A percentile compares a stretch with the other conserved stretches of the same genome.
Evolutionary conservation across 2,888 invertebrate species (phyloP).

Genomic region (Amphimallon solstitiale): DNA sequence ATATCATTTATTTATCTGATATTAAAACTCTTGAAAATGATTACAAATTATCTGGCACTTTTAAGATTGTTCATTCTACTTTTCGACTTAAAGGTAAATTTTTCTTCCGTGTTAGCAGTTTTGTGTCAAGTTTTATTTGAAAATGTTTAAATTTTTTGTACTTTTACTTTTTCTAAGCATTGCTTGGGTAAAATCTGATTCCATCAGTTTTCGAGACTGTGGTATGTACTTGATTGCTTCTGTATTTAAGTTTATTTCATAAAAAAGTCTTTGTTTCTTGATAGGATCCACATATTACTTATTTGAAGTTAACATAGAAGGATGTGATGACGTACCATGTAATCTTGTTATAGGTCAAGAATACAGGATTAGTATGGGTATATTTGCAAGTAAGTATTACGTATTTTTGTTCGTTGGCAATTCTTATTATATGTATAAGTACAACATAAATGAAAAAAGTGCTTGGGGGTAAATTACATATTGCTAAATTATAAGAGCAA

Average conservation of each 20-base stretch:
- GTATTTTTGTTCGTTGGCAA: no score
- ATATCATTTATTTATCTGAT: constrained; percentile 10
- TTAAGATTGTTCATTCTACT: constrained; percentile 1
- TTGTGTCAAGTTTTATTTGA: not conserved
- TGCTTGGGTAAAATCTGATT: constrained; percentile 15
- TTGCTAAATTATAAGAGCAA: no score
- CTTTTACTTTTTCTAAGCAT: constrained; percentile 22
- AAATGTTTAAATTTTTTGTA: constrained; percentile 10
- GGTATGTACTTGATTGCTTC: constrained; percentile 41
- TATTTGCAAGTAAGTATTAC: constrained; percentile 46
- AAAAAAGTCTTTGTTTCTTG: not conserved
- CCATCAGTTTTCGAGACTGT: constrained; percentile 45
- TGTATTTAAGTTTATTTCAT: not conserved
- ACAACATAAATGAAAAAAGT: no score
- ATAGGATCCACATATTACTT: constrained; percentile 46
- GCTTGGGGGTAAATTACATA: no score
- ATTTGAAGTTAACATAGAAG: constrained; percentile 43
- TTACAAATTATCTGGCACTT: constrained; percentile 17
- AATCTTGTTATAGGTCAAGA: constrained; percentile 38
- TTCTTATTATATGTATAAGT: no score
- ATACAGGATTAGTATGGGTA: constrained; percentile 39
- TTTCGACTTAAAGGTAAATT: not conserved
- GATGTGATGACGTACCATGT: constrained; percentile 45
- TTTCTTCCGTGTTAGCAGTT: not conserved
- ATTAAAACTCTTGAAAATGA: constrained; percentile 16